Conservation (phyloP, 2,797 vertebrate species). For the Enteromius radiatus region DNA sequence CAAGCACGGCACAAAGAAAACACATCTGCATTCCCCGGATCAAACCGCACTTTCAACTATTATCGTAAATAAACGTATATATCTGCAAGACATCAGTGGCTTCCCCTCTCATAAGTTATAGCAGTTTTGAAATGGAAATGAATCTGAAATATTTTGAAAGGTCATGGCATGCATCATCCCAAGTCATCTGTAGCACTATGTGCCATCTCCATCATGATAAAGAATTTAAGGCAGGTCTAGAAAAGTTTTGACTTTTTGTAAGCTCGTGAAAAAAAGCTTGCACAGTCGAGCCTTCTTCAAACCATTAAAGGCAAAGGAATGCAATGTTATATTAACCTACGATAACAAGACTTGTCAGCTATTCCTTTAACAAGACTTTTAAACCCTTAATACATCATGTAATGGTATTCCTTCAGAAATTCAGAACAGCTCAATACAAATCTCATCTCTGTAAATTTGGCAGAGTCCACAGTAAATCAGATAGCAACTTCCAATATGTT, state of each 20-base stretch:
- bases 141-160: slow-evolving; percentile 30
- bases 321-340: neutral
- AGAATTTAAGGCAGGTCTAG: slow-evolving; percentile 12
- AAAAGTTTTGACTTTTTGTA: slow-evolving; percentile 10
- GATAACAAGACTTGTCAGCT: neutral
- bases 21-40: slow-evolving; percentile 38
- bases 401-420: slow-evolving; percentile 5
- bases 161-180: slow-evolving; percentile 20
- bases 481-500: slow-evolving; percentile 8
- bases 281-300: neutral
- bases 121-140: slow-evolving; percentile 38
- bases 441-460: slow-evolving; percentile 40
- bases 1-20: slow-evolving; percentile 31
- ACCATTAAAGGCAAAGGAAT: neutral
- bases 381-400: slow-evolving; percentile 6
- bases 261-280: neutral
- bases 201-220: slow-evolving; percentile 26
- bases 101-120: slow-evolving; percentile 35
- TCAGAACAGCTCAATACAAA: slow-evolving; percentile 29
- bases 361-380: slow-evolving; percentile 28
- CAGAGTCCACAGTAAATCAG: slow-evolving; percentile 18
- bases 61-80: slow-evolving; percentile 47
- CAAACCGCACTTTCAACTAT: slow-evolving; percentile 43
- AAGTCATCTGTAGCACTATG: slow-evolving; percentile 5
- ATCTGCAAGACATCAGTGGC: slow-evolving; percentile 18